Base-by-base conservation (phyloP, 2,113 vertebrate genomes). In the Aix galericulata region DNA sequence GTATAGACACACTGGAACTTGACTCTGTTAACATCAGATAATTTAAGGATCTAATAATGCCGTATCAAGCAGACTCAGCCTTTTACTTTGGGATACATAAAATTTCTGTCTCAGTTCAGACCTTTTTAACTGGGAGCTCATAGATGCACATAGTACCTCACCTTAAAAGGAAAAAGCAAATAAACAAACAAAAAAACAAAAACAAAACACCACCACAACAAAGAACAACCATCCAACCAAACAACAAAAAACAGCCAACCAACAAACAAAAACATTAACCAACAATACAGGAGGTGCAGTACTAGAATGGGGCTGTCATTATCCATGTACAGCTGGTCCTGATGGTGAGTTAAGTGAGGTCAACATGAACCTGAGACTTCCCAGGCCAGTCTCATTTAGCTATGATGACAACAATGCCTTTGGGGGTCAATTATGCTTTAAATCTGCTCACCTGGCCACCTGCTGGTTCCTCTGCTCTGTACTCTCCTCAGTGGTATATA, bases 401-500 rank as follows among this genome's bases (percentile, higher is more conserved):
- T 27, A 56, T 16, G 25, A 53, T 29, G 36, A 66, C 20, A 59
- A 25, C n/a, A 60, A n/a, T 11, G 34, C 29, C 29, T 42, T 26
- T 2, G 4, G 44, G 34, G 21, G 22, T 50, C 48, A 69, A 44
- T 38, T 25, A 23, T 29, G 62, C 25, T 83, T 58, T 82, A 75
- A 78, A 84, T 50, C 10, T 27, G 23, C 13, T 44, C 67, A 63
- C 32, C 12, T 46, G 25, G 8, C 6, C 1, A 3, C 4, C 3
- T 38, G 1, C 20, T 8, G 38, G 3, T 52, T 36, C 34, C 2
- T 68, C 8, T 18, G 27, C 52, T 17, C 11, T 38, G 16, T n/a
- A 1, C 8, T 46, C 13, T 53, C 4, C 23, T 55, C 1, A 2
- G 62, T 21, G 10, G 3, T 12, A 13, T 38, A 0, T 9, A 2